Conservation (phyloP, 2,888 invertebrate genomes). For the Plagodis pulveraria region DNA sequence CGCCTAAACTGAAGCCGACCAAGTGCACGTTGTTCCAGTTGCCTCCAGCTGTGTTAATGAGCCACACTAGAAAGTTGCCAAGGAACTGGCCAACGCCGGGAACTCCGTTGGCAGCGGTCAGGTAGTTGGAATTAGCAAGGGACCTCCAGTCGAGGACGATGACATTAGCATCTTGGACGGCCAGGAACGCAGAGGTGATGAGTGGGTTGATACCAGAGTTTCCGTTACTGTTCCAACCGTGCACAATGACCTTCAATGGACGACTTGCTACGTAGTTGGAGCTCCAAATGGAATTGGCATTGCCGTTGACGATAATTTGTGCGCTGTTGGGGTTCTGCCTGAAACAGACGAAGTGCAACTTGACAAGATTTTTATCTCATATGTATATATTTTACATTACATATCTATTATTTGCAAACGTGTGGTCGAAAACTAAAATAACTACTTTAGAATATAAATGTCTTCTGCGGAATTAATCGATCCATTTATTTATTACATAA, state of each 20-base stretch:
- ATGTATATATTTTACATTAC: no score
- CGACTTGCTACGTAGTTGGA: conserved; percentile 56
- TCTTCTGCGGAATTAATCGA: no score
- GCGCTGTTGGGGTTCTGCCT: conserved; percentile 52
- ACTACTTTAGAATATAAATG: no score
- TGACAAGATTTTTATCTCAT: no score
- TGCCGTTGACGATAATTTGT: conserved; percentile 55
- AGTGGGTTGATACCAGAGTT: conserved; percentile 54
- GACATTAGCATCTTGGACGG: conserved; percentile 56
- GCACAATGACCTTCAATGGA: conserved; percentile 59
- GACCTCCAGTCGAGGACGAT: conserved; percentile 66
- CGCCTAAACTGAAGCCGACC: conserved; percentile 73
- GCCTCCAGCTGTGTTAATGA: conserved; percentile 60
- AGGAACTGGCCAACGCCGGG: conserved; percentile 59
- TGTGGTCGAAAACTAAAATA: no score
- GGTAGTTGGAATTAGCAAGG: conserved; percentile 52
- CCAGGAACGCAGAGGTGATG: conserved; percentile 59
- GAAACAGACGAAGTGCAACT: conserved; percentile 19
- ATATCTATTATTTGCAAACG: no score
- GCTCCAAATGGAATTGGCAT: conserved; percentile 49
- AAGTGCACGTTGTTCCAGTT: conserved; percentile 68
- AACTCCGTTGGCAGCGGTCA: conserved; percentile 51
- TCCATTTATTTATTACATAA: no score
- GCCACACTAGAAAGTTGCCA: conserved; percentile 64
- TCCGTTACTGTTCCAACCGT: conserved; percentile 67